Evolutionary conservation across 2,888 invertebrate genomes (phyloP), one percentile per base, ranked within the genome.

Genomic region (Synergus umbraculus): DNA sequence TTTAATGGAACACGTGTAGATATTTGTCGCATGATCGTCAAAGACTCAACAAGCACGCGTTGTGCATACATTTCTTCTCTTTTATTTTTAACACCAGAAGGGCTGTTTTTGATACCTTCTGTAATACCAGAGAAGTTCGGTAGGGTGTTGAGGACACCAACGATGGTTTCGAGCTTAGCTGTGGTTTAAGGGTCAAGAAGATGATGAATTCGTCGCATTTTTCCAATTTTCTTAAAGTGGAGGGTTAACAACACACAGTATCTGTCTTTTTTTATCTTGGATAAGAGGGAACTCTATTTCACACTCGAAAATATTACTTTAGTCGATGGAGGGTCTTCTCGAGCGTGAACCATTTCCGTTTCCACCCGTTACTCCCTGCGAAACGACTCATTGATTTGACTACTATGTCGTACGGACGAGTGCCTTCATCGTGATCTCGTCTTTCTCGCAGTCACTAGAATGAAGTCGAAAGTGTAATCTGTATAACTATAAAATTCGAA

Each of bases 1-100:
- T 88, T 88, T 88, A 89, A 89, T 89, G 88, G 88, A 88, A 89
- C 89, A 88, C 87, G 84, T 87, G 89, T 88, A 88, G 86, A 86
- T 88, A 87, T 89, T 89, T 87, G 89, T 86, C 85, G 85, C 83
- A 83, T 84, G 83, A 76, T 67, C 81, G 37, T 65, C 22, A 44
- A 44, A 64, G 73, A 73, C 54, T 73, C 54, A 73, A 73, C 73
- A 73, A 54, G 54, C n/a, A 54, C n/a, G 54, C 54, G 18, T 54
- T 54, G 9, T 54, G 37, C 37, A n/a, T n/a, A 2, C n/a, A 54
- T 54, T n/a, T n/a, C 2, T 54, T n/a, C 54, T 18, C 5, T 7
- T n/a, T 49, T 15, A 49, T 49, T 49, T 49, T n/a, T 15, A 49
- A 15, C 49, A n/a, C 15, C 15, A 49, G 15, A n/a, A 15, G 15